Conservation (phyloP, 2,797 vertebrate species). For the Aeoliscus strigatus region DNA sequence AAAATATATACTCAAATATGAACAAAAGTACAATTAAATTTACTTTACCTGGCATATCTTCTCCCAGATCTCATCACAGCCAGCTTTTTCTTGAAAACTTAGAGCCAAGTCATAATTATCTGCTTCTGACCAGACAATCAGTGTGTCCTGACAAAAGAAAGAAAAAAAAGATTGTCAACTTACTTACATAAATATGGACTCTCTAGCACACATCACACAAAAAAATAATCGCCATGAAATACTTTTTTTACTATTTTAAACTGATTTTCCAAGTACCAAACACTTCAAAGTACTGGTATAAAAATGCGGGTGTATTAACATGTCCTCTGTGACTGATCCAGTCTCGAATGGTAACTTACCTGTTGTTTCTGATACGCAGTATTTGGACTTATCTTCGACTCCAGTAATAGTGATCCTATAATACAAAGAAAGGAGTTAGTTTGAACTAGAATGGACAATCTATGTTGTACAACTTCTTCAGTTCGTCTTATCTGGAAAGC, state of each 20-base stretch:
- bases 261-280: no score
- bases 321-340: neutral
- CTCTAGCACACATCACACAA: no score
- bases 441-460: no score
- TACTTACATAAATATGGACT: no score
- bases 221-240: no score
- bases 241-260: no score
- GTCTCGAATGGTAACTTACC: slow-evolving; percentile 69
- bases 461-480: no score
- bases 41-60: slow-evolving; percentile 95
- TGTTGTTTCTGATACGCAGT: slow-evolving; percentile 99
- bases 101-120: slow-evolving; percentile 98
- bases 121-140: slow-evolving; percentile 99
- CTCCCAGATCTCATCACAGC: slow-evolving; percentile 99
- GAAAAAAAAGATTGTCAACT: no score
- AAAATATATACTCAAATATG: no score
- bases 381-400: slow-evolving; percentile 98
- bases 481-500: no score
- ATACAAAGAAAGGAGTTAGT: slow-evolving; percentile 25
- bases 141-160: slow-evolving; percentile 82
- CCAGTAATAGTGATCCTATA: slow-evolving; percentile 92
- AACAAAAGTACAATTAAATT: neutral
- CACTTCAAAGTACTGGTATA: no score
- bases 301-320: neutral
- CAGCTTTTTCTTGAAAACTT: slow-evolving; percentile 98